A percentile compares a stretch with the other conserved stretches of the same genome.
Evolutionary conservation across 2,113 vertebrate genomes (phyloP).

Genomic region (Grammomys dolichurus): DNA sequence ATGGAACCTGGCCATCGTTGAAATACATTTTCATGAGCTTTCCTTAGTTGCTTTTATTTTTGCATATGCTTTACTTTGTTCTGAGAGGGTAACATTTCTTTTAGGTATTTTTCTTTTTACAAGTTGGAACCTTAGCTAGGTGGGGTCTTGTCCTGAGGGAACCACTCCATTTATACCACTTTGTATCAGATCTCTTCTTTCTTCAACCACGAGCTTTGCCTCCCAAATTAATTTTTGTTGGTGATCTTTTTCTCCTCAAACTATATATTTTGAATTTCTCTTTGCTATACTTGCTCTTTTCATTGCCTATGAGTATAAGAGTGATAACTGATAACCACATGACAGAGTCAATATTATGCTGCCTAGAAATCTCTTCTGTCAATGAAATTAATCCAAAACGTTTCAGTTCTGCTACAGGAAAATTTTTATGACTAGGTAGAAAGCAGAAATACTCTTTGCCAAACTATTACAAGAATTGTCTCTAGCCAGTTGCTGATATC

Average conservation of each 20-base stretch:
- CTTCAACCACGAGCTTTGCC: background rate
- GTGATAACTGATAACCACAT: background rate
- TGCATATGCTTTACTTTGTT: background rate
- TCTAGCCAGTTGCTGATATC: background rate
- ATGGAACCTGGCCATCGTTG: background rate
- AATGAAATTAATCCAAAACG: background rate
- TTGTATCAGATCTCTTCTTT: background rate
- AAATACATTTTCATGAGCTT: background rate
- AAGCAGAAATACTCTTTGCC: background rate
- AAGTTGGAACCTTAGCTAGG: background rate
- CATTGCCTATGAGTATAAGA: background rate
- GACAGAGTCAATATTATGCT: background rate
- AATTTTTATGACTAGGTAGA: background rate
- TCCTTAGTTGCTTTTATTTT: background rate
- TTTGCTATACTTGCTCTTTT: background rate
- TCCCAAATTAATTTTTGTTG: background rate
- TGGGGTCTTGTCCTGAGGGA: background rate
- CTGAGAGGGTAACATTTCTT: background rate
- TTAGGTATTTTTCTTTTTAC: background rate
- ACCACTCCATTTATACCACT: background rate
- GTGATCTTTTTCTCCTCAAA: background rate
- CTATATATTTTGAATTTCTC: background rate
- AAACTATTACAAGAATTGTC: background rate
- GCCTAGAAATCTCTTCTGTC: background rate
- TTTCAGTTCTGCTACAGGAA: background rate